Evolutionary conservation across 2,888 invertebrate genomes (phyloP).

Genomic region (Hesperia comma): DNA sequence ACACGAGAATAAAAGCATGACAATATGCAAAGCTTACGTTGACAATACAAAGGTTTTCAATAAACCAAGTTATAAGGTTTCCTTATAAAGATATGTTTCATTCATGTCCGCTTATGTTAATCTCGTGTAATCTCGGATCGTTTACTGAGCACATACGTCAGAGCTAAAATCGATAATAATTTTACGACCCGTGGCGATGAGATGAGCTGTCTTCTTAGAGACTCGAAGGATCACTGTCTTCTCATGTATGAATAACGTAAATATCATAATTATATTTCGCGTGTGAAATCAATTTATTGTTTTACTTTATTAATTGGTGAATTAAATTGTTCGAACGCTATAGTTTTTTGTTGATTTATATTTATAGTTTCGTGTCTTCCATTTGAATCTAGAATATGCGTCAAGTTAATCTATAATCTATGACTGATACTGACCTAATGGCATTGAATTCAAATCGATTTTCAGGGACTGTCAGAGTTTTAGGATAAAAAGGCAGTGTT

Average conservation of each 20-base stretch:
- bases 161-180: conserved; percentile 32
- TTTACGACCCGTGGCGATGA: conserved; percentile 24
- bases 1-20: conserved; percentile 17
- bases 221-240: conserved; percentile 3
- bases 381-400: too few relatives aligned
- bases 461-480: too few relatives aligned
- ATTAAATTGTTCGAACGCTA: too few relatives aligned
- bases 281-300: neutral
- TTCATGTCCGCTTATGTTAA: conserved; percentile 37
- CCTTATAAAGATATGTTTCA: conserved; percentile 35
- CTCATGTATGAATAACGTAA: conserved; percentile 37
- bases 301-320: conserved; percentile 10
- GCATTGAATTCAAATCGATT: too few relatives aligned
- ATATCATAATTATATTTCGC: conserved; percentile 28
- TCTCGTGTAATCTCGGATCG: conserved; percentile 34
- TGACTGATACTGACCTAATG: too few relatives aligned
- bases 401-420: too few relatives aligned
- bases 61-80: conserved; percentile 30
- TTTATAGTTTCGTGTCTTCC: too few relatives aligned
- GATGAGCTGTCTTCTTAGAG: conserved; percentile 5
- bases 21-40: conserved; percentile 22
- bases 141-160: conserved; percentile 32
- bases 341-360: too few relatives aligned
- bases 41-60: conserved; percentile 36
- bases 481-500: too few relatives aligned